A percentile compares a stretch with the other conserved stretches of the same genome.
Conservation (phyloP, 2,113 vertebrate species). For the Gasterosteus nipponicus region DNA sequence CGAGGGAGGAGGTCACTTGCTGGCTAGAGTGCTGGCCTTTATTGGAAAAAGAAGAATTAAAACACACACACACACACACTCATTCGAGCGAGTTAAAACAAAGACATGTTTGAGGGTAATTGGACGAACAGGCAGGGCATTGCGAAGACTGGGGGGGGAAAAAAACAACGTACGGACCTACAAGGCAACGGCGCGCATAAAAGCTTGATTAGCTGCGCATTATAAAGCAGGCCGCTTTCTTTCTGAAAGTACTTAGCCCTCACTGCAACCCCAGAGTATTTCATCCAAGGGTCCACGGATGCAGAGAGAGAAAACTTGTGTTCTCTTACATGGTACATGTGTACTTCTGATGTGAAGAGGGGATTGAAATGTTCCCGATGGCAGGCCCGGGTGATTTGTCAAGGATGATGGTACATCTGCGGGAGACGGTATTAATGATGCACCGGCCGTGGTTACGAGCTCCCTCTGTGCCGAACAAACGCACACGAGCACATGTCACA, state of each 20-base stretch:
- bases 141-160: constrained; percentile 21
- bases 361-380: constrained; percentile 59
- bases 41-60: constrained; percentile 11
- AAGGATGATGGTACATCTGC: constrained; percentile 61
- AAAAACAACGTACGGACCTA: constrained; percentile 22
- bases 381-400: constrained; percentile 67
- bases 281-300: constrained; percentile 14
- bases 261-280: constrained; percentile 55
- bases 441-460: constrained; percentile 56
- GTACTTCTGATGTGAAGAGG: constrained; percentile 50
- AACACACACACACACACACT: constrained; percentile 40
- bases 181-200: constrained; percentile 61
- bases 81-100: constrained; percentile 68
- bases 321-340: constrained; percentile 71
- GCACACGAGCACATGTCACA: background rate
- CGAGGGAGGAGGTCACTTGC: constrained; percentile 30
- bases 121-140: constrained; percentile 52
- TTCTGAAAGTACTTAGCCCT: constrained; percentile 63
- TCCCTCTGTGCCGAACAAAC: constrained; percentile 52
- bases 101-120: constrained; percentile 69
- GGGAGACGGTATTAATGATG: constrained; percentile 76
- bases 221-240: constrained; percentile 60
- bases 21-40: constrained; percentile 48
- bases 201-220: constrained; percentile 73
- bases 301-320: constrained; percentile 68